Base-by-base conservation (phyloP, 2,797 vertebrate genomes). In the Tachyglossus aculeatus region DNA sequence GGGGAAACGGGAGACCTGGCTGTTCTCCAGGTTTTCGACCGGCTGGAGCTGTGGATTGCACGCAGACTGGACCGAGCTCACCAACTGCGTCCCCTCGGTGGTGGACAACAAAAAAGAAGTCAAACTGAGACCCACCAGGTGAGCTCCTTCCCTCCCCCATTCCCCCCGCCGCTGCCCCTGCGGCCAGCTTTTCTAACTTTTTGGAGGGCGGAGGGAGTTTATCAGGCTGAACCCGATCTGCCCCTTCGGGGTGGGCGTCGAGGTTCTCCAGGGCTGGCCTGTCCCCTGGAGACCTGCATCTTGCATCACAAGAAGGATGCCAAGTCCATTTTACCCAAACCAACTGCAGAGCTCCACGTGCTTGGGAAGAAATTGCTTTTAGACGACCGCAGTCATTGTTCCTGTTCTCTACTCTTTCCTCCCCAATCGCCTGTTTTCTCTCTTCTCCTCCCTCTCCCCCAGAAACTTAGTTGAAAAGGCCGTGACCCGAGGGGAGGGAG, bases 31-130 rank as follows among this genome's bases (percentile, higher is more conserved):
- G 44, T 98, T 99, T 90, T 99, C 97, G 87, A 99, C 96, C 0
- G 97, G 97, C 85, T 98, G 97, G 97, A 98, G 96, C 90, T 99
- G 97, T 74, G 96, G 97, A 22, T 93, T 98, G 47, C 97, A 99
- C 10, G 97, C 97, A 10, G 97, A 98, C 95, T 98, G 97, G 97
- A 99, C 97, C 2, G 96, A 98, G 86, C 95, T 98, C 72, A 97
- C 94, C 78, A 95, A 93, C 91, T 99, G 97, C 79, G 96, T 98
- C 45, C 97, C 97, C 2, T 85, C 93, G 2, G 90, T 95, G 52
- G 95, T 98, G 94, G 94, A 94, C 89, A 92, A 92, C 24, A 90
- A 91, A 85, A 89, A 88, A 68, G 90, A 93, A 41, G 83, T 86
- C 80, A 86, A 76, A 53, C 89, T 88, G 33, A 81, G 91, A 65